phyloP scores from a whole-genome alignment of 2,888 invertebrate genomes.

The Agapostemon virescens region DNA sequence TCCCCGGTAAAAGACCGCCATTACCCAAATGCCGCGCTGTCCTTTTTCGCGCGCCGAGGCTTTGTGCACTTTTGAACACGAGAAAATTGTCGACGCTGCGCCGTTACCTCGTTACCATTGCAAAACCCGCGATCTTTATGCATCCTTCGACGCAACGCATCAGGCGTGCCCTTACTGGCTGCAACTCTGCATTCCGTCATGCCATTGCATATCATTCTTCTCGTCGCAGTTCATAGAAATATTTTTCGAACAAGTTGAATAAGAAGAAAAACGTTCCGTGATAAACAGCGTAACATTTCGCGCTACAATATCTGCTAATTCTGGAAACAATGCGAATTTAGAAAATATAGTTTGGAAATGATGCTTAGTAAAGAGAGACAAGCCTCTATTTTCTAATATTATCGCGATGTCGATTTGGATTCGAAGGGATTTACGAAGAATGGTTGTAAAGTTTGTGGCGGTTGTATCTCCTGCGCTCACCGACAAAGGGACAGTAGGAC shows the following conservation, averaged over 20 bases:
- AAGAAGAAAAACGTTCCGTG: not conserved
- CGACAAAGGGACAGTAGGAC: too few species aligned
- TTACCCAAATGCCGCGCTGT: conserved; percentile 43
- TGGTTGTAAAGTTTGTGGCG: not conserved
- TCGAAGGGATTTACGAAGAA: not conserved
- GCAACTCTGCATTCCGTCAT: not conserved
- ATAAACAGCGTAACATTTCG: not conserved
- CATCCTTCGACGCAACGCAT: not conserved
- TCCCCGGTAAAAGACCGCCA: conserved; percentile 20
- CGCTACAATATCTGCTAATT: not conserved
- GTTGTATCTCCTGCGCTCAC: too few species aligned
- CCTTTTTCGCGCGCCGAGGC: not conserved
- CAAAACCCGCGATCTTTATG: conserved; percentile 13
- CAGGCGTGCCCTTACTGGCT: not conserved
- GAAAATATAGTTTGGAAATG: not conserved
- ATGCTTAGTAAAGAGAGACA: too few species aligned
- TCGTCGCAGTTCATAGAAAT: not conserved
- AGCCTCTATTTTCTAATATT: too few species aligned
- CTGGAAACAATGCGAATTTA: not conserved
- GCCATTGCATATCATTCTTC: not conserved
- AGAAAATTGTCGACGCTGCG: conserved; percentile 8
- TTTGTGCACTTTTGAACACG: not conserved
- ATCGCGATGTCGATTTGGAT: too few species aligned
- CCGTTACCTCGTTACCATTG: conserved; percentile 12
- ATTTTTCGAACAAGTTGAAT: not conserved